Percentiles rank a stretch among this genome's conserved stretches.
Conservation (phyloP, 2,113 vertebrate genomes). For the Platycercus adscitus region DNA sequence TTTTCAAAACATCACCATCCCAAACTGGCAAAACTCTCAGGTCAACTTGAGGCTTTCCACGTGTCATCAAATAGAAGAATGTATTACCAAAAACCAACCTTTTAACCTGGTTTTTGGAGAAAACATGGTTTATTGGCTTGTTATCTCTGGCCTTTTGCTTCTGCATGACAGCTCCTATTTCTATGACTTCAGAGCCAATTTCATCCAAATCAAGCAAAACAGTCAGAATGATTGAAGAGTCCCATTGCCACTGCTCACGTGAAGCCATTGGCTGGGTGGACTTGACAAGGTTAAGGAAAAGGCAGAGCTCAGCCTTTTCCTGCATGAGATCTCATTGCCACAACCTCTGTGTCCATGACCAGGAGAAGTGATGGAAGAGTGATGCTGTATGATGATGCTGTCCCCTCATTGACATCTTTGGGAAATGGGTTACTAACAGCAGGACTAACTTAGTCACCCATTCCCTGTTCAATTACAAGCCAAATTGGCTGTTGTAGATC, state of each 20-base stretch:
- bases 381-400: accelerated
- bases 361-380: background rate
- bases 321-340: background rate
- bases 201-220: background rate
- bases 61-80: background rate
- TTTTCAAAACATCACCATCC: background rate
- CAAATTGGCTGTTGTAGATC: background rate
- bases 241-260: background rate
- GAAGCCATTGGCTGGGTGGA: background rate
- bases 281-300: background rate
- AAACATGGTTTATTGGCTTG: background rate
- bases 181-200: background rate
- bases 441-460: background rate
- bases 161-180: background rate
- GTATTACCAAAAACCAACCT: background rate
- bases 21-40: background rate
- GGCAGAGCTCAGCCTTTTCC: background rate
- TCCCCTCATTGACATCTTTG: accelerated
- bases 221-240: background rate
- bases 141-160: accelerated
- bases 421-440: background rate
- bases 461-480: background rate
- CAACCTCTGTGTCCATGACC: accelerated
- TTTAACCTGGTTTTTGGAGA: background rate
- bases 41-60: background rate